Conservation (phyloP, 2,888 invertebrate species). For the Cordylochernes scorpioides region DNA sequence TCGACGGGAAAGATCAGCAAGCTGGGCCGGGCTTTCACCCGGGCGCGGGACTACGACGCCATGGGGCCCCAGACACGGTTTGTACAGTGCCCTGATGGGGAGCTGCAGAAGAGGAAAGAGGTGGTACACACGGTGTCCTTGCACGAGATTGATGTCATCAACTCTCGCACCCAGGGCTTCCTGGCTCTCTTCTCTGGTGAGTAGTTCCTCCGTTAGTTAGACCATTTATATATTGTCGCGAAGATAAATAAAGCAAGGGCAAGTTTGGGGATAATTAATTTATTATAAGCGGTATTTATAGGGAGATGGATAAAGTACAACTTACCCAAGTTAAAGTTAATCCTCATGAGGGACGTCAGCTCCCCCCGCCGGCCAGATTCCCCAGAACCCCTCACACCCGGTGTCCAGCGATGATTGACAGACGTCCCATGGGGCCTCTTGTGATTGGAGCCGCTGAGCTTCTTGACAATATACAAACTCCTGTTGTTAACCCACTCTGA, state of each 20-base stretch:
- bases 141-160: constrained; percentile 99
- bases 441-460: too few species aligned
- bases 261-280: not conserved
- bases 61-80: constrained; percentile 53
- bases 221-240: not conserved
- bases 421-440: too few species aligned
- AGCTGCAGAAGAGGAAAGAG: constrained; percentile 88
- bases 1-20: constrained; percentile 78
- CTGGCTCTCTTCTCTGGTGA: constrained; percentile 76
- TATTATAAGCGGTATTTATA: too few species aligned
- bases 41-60: constrained; percentile 91
- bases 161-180: constrained; percentile 89
- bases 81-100: constrained; percentile 94
- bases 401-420: too few species aligned
- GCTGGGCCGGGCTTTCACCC: constrained; percentile 74
- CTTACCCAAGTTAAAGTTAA: too few species aligned
- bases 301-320: too few species aligned
- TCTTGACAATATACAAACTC: too few species aligned
- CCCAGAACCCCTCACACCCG: too few species aligned
- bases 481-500: too few species aligned
- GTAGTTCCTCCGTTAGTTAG: constrained; percentile 1
- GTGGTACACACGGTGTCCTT: constrained; percentile 48
- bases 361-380: too few species aligned
- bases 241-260: not conserved
- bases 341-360: too few species aligned